Base-by-base conservation (phyloP, 2,113 vertebrate genomes). In the Epinephelus cyanopodus region DNA sequence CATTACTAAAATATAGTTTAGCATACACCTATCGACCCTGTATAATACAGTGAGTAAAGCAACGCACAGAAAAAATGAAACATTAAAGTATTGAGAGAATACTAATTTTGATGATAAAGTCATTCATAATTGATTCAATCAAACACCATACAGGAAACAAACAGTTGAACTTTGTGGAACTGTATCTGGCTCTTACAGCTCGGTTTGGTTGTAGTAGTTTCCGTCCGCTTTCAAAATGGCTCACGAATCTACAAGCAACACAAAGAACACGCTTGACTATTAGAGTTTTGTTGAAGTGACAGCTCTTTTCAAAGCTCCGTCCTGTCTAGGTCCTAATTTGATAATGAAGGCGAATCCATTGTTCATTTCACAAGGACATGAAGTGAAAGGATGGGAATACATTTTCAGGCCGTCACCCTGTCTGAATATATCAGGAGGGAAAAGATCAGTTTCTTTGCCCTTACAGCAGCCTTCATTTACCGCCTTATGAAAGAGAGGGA, bases 281-380 rank as follows among this genome's bases (percentile, higher is more conserved):
- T 37, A 5, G 15, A 19, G 47, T 61, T 6, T 25, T 52, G 54
- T 60, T 39, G 18, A 60, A 69, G 29, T 21, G 56, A 29, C n/a
- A n/a, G 57, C 13, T 53, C 47, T 72, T 54, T 63, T 17, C 42
- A 54, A 48, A 52, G 25, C 27, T 53, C 11, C 4, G 8, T 23
- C 63, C 63, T 65, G 61, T 63, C 19, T n/a, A 42, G 17, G 11
- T 21, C 18, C 27, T 33, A 33, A n/a, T 53, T 53, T 68, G 18
- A 68, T 53, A 68, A 53, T 53, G 48, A 65, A 65, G 14, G 5
- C 50, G n/a, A 68, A 29, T 29, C 10, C 25, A 53, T 69, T 53
- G 66, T 53, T 33, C 27, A 53, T 53, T 68, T 53, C 6, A 33
- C 45, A 50, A 23, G 9, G 15, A 27, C 48, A 52, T 52, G 65